These are phyloP conservation scores for Cyprinodon brontotheroides DNA, from an alignment of 2,113 vertebrate species.

Conservation along the genomic window DNA sequence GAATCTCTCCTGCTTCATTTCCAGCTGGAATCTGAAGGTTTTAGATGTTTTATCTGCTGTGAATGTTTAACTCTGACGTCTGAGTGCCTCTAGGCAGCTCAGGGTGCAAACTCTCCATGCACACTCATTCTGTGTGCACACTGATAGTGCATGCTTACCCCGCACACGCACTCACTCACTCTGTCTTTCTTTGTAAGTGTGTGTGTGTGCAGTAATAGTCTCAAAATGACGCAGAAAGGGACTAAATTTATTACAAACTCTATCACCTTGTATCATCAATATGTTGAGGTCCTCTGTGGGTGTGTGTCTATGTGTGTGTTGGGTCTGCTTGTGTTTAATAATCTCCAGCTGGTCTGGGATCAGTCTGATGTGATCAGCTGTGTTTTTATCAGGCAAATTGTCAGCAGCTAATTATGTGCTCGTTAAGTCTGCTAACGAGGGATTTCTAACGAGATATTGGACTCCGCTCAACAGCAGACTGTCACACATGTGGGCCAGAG, in stretches of 20 bases:
- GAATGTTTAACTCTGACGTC: slow-evolving; percentile 26
- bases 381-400: slow-evolving; percentile 14
- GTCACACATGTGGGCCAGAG: not conserved
- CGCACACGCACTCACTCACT: no score
- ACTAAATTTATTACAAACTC: slow-evolving; percentile 23
- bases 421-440: slow-evolving; percentile 29
- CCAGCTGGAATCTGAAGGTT: not conserved
- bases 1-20: not conserved
- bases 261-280: not conserved
- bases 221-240: slow-evolving; percentile 15
- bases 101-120: not conserved
- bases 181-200: not conserved
- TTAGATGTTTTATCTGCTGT: slow-evolving; percentile 26
- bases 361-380: slow-evolving; percentile 34
- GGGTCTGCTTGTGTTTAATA: not conserved
- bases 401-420: slow-evolving; percentile 42
- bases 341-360: slow-evolving; percentile 25
- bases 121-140: no score
- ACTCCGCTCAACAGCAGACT: slow-evolving; percentile 8
- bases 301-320: not conserved
- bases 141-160: no score
- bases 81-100: slow-evolving; percentile 44
- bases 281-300: not conserved
- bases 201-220: not conserved
- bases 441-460: slow-evolving; percentile 31